These are phyloP conservation scores for Gnatocerus cornutus DNA, from an alignment of 2,888 invertebrate genomes.

Conservation along the genomic window DNA sequence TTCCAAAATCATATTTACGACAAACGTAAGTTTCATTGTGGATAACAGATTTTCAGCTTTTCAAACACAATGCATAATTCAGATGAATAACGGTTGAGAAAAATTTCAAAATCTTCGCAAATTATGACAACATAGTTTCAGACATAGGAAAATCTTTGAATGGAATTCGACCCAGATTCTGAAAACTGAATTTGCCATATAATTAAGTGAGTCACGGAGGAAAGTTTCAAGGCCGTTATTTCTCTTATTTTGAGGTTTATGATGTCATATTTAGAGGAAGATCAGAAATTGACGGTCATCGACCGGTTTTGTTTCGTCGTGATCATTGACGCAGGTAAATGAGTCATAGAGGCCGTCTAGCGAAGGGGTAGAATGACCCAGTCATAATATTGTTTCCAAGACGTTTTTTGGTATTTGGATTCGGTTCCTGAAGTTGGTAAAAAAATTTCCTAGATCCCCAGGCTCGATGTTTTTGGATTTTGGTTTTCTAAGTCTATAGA, in stretches of 20 bases:
- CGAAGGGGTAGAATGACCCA: no score
- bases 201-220: constrained; percentile 24
- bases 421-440: no score
- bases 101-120: background rate
- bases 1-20: constrained; percentile 38
- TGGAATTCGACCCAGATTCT: constrained; percentile 31
- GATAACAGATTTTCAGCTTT: constrained; percentile 14
- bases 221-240: constrained; percentile 20
- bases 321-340: background rate
- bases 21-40: constrained; percentile 26
- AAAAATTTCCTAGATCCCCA: no score
- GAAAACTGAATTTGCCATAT: constrained; percentile 12
- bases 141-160: background rate
- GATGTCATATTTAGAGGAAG: constrained; percentile 3
- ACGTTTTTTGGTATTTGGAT: no score
- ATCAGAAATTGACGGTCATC: constrained; percentile 4
- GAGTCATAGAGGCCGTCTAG: background rate
- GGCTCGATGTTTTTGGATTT: no score
- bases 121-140: background rate
- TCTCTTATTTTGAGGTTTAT: background rate
- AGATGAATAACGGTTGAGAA: constrained; percentile 6
- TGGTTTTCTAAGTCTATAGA: no score
- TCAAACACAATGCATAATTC: background rate
- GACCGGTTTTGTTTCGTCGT: background rate
- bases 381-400: no score